These are phyloP conservation scores for Koerneria pararmatus DNA, from an alignment of 2,888 invertebrate species.

Conservation along the genomic window DNA sequence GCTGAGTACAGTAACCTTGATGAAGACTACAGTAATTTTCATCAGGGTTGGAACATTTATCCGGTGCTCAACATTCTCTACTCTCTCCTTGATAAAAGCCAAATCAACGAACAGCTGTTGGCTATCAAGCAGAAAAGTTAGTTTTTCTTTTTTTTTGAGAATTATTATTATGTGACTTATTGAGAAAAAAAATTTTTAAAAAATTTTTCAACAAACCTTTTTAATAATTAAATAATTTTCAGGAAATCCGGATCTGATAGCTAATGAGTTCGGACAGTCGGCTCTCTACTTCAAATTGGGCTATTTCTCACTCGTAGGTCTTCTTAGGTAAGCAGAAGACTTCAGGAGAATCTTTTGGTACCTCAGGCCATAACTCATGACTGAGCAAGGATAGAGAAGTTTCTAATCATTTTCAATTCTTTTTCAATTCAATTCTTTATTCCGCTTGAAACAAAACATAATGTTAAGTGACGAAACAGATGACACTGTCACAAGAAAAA, in stretches of 20 bases:
- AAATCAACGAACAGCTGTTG: slow-evolving; percentile 93
- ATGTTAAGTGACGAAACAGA: too few species aligned
- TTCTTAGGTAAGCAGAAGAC: slow-evolving; percentile 68
- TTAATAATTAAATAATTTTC: slow-evolving; percentile 10
- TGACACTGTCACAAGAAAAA: too few species aligned
- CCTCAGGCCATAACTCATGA: too few species aligned
- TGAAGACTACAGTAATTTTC: neutral
- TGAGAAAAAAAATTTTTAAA: neutral
- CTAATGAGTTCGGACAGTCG: slow-evolving; percentile 91
- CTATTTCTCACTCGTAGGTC: slow-evolving; percentile 92
- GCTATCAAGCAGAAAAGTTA: slow-evolving; percentile 68
- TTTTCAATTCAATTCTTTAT: too few species aligned
- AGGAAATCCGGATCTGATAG: slow-evolving; percentile 62
- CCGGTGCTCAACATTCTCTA: slow-evolving; percentile 95
- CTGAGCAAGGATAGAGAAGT: too few species aligned
- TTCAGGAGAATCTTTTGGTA: too few species aligned
- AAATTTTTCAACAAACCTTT: neutral
- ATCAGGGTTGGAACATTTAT: slow-evolving; percentile 81
- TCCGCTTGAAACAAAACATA: too few species aligned
- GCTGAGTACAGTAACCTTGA: neutral
- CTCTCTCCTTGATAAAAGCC: slow-evolving; percentile 92
- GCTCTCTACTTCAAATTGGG: slow-evolving; percentile 98
- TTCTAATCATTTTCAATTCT: too few species aligned
- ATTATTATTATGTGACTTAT: slow-evolving; percentile 8
- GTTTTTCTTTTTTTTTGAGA: slow-evolving; percentile 4